Percentiles rank a stretch among this genome's conserved stretches.
These are phyloP conservation scores for Acrocephalus arundinaceus DNA, from an alignment of 2,113 vertebrate species.

Conservation along the genomic window DNA sequence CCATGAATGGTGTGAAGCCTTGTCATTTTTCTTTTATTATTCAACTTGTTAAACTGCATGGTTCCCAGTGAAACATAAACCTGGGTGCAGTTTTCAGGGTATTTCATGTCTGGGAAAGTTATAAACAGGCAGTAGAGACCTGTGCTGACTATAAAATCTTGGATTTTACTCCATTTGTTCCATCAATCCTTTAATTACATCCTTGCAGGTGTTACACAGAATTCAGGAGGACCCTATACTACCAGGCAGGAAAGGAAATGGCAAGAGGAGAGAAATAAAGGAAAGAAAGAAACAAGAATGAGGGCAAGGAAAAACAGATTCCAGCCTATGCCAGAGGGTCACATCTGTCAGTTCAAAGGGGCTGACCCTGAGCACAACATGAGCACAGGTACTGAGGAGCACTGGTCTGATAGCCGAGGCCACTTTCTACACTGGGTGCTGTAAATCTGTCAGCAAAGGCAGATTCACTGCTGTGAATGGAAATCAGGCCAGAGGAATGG, in stretches of 20 bases:
- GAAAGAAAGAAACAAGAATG: background rate
- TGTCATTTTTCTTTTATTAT: background rate
- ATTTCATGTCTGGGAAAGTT: background rate
- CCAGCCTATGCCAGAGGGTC: background rate
- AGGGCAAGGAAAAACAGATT: background rate
- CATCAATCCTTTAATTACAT: background rate
- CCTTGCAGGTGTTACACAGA: background rate
- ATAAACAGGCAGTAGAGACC: background rate
- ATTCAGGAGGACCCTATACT: background rate
- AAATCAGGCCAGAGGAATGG: background rate
- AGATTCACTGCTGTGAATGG: background rate
- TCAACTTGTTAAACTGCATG: background rate
- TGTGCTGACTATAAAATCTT: background rate
- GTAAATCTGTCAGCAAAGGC: background rate
- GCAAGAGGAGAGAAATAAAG: background rate
- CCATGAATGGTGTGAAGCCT: background rate
- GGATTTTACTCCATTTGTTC: background rate
- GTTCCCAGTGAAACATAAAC: background rate
- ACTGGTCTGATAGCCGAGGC: background rate
- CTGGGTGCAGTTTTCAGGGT: background rate
- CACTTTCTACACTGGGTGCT: background rate
- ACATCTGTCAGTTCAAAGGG: background rate
- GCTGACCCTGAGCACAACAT: background rate
- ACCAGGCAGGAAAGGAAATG: background rate
- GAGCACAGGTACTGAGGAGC: background rate